phyloP scores from a whole-genome alignment of 2,797 vertebrate species.

The Notamacropus eugenii region DNA sequence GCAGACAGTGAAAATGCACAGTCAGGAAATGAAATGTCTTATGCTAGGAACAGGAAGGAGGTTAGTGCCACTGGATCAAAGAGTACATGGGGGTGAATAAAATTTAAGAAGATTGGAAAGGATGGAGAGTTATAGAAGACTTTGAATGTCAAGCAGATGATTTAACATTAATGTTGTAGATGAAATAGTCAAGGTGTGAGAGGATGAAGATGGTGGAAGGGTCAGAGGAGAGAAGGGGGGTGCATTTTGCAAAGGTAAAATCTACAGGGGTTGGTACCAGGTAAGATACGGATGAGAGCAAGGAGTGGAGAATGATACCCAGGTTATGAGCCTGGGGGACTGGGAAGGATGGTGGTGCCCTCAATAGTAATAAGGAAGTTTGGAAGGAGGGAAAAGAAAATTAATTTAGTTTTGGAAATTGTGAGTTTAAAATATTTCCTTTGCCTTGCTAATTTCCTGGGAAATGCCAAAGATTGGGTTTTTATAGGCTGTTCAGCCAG shows the following conservation, averaged over 20 bases:
- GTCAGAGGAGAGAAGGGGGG: not conserved
- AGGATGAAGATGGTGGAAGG: not conserved
- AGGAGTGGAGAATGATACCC: not conserved
- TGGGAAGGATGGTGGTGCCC: not conserved
- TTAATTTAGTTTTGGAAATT: not conserved
- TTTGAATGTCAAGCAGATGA: not conserved
- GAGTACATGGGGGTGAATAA: not conserved
- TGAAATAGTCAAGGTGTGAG: not conserved
- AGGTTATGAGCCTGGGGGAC: not conserved
- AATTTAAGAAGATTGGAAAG: not conserved
- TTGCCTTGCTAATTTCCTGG: slow-evolving; percentile 52
- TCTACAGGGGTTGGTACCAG: not conserved
- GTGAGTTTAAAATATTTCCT: not conserved
- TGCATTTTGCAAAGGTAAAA: not conserved
- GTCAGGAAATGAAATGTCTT: not conserved
- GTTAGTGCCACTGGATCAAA: not conserved
- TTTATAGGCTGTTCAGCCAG: slow-evolving; percentile 23
- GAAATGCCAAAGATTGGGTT: slow-evolving; percentile 72
- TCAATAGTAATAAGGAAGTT: not conserved
- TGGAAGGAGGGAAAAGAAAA: not conserved
- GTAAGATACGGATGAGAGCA: not conserved
- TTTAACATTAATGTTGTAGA: not conserved
- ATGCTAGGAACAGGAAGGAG: not conserved
- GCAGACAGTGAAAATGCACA: not conserved
- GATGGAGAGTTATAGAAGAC: not conserved